Evolutionary conservation across 2,113 vertebrate genomes (phyloP), one percentile per base, ranked within the genome.

Genomic region (Hucho hucho): DNA sequence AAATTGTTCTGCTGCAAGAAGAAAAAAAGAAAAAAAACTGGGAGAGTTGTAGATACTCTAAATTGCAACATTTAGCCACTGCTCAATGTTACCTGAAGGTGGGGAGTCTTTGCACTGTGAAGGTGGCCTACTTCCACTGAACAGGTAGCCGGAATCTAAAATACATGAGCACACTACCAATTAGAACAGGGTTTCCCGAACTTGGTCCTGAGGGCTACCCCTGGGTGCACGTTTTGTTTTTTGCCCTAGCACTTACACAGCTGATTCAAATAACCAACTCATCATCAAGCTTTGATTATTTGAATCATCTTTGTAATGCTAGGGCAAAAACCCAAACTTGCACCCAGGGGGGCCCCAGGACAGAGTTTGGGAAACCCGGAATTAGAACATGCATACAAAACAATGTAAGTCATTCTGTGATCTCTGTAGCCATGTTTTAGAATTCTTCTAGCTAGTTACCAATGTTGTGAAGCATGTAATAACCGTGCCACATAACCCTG

Each of bases 71-170:
- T 20, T 56, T 56, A 14, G 6, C 53, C 18, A 20, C 20, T 56
- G 53, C 53, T 61, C 18, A 61, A 61, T 11, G 58, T 84, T 87
- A 98, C 97, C 97, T 93, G 97, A 92, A 3, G 93, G 28, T 0
- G 94, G 93, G 4, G 92, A 94, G 22, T 97, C 95, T 90, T 94
- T 94, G 72, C 87, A 91, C 1, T 91, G 94, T 0, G 95, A 98
- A 0, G 94, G 89, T 0, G 96, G 96, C 4, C 94, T 94, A 81
- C 96, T 99, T 20, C 97, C 97, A 0, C 97, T 99, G 79, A 99
- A 99, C 87, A 99, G 89, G 72, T 95, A 97, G n/a, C 97, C 97
- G 0, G 97, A 98, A 91, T 96, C 97, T 99, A 76, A 65, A 85
- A 85, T 53, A 69, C 6, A 74, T 81, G 75, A 79, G 26, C 1